These are phyloP conservation scores for Physella acuta DNA, from an alignment of 1,140 invertebrate genomes.

Conservation along the genomic window DNA sequence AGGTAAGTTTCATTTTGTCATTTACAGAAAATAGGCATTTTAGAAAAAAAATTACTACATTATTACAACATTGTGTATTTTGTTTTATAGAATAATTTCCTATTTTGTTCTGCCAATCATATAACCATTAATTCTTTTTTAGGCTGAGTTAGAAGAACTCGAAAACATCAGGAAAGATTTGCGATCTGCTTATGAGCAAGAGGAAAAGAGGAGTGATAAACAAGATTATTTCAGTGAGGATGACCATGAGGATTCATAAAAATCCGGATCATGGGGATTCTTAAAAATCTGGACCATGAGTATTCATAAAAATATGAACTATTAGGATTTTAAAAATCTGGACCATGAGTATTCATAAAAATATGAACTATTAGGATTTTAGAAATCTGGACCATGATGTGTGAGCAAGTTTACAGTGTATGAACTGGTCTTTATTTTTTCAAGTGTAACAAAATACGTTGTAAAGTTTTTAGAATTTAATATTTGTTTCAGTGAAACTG, in stretches of 20 bases:
- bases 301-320: too few relatives aligned
- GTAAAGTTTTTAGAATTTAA: too few relatives aligned
- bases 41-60: background rate
- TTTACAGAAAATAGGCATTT: background rate
- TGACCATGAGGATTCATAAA: conserved; percentile 35
- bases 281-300: too few relatives aligned
- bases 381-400: too few relatives aligned
- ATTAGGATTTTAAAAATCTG: too few relatives aligned
- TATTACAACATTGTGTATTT: background rate
- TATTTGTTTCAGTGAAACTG: too few relatives aligned
- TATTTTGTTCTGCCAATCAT: background rate
- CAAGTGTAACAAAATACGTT: too few relatives aligned
- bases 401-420: too few relatives aligned
- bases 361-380: too few relatives aligned
- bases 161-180: conserved; percentile 45
- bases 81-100: background rate
- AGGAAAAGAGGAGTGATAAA: conserved; percentile 9
- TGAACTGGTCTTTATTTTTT: too few relatives aligned
- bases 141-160: conserved; percentile 49
- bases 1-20: conserved; percentile 46
- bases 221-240: conserved; percentile 42
- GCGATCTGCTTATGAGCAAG: conserved; percentile 25
- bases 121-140: conserved; percentile 19
- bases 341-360: too few relatives aligned
- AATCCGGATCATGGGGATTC: too few relatives aligned